Conservation (phyloP, 2,113 vertebrate species). For the Tinamus guttatus region DNA sequence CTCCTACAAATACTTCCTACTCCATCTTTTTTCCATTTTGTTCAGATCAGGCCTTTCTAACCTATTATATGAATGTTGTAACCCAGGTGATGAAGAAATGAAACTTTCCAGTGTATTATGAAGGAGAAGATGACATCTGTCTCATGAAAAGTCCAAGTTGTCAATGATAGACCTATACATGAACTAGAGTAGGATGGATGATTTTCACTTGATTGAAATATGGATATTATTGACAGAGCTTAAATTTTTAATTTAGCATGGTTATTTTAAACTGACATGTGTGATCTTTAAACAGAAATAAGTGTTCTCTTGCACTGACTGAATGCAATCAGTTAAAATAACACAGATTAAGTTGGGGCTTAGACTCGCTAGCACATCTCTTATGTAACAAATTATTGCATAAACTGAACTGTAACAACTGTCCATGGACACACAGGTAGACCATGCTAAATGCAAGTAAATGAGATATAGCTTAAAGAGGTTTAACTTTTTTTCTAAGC, state of each 20-base stretch:
- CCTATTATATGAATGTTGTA: neutral
- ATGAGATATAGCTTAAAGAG: neutral
- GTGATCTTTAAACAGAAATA: constrained; percentile 35
- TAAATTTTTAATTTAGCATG: constrained; percentile 23
- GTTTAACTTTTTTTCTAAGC: neutral
- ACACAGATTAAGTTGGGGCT: neutral
- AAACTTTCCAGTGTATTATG: neutral
- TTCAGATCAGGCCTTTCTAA: neutral
- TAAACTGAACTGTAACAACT: neutral
- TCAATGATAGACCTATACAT: neutral
- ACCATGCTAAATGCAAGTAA: neutral
- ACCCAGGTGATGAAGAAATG: neutral
- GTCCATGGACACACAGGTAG: neutral
- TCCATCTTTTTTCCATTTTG: neutral
- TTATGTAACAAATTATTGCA: neutral
- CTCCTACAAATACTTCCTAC: neutral
- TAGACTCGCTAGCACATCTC: neutral
- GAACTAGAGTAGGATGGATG: constrained; percentile 1
- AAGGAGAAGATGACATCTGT: neutral
- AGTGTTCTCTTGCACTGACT: neutral
- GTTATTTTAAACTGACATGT: constrained; percentile 59
- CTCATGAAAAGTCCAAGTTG: neutral
- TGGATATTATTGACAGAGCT: constrained; percentile 34
- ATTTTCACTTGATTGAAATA: neutral
- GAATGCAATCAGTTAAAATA: neutral